Base-by-base conservation (phyloP, 1,140 invertebrate species). In the Trichoplusia ni region DNA sequence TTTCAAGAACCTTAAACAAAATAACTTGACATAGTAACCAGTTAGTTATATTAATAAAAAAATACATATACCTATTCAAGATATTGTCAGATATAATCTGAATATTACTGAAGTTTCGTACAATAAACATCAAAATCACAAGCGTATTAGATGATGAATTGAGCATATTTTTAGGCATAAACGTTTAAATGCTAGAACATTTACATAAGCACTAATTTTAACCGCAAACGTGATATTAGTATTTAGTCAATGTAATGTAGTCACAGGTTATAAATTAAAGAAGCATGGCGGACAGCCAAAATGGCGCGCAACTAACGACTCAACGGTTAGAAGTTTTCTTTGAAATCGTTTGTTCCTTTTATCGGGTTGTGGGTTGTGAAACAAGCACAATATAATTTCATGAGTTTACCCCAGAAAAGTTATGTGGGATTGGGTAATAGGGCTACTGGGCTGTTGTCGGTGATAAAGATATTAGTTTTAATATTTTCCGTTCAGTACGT, bases 241-340 rank as follows among this genome's bases (percentile, higher is more conserved):
- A 38, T 54, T 54, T 54, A 54, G 21, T 54, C 31, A 38, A 38
- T 54, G 51, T 38, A 38, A 54, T 54, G 49, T 16, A 47, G 44
- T 47, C 31, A 11, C 33, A 54, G 49, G 19, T 33, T 37, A 35
- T 23, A 54, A 35, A 54, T 54, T 54, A 23, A 25, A 19, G 2
- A 29, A 19, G 3, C 4, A 37, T 54, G 33, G 49, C 33, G 9
- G n/a, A 21, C 18, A 38, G 51, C 51, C 51, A 54, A 13, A 38
- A 13, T n/a, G n/a, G 16, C 11, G 44, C 25, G 6, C 6, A 38
- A 16, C 51, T 25, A 54, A 54, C 49, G 38, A 25, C 51, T 21
- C 51, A 18, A 14, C 31, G 31, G n/a, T 54, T 54, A 37, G 18
- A 54, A 25, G 33, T 37, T 23, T 53, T 25, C 31, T 21, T 9